Base-by-base conservation (phyloP, 2,888 invertebrate species). In the Himalopsyche anomala region DNA sequence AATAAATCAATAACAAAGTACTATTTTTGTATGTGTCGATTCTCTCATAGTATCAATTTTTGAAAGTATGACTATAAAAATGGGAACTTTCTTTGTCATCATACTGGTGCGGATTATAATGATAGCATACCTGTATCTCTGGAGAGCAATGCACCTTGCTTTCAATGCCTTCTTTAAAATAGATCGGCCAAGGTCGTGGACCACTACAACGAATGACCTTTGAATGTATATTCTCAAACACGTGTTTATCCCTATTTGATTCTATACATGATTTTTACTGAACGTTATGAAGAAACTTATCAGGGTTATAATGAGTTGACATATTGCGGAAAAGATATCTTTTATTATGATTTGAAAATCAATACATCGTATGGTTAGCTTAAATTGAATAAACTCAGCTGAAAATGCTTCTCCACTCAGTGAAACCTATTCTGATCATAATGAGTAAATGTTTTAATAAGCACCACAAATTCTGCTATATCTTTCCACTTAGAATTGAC, bases 171-270 rank as follows among this genome's bases (percentile, higher is more conserved):
- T 19, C 62, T 62, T 62, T 62, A 19, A 19, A 19, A 62, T 62
- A 62, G 62, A 62, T 62, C 62, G 62, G 62, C 62, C 62, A 62
- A 62, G 62, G 62, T 62, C 19, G 62, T 62, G 62, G 62, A 19
- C 6, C 9, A 62, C 11, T 28, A 17, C 2, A 45, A 45, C 9
- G 9, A 45, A 5, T 19, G 56, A 56, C 56, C 55, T 56, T 56
- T 56, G 17, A n/a, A n/a, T 56, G 2, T 5, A 45, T 45, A 56
- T 62, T n/a, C 19, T 2, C 2, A 62, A 8, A 5, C 62, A 62
- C 8, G 28, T 62, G 19, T 28, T 28, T 62, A 19, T 15, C 19
- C 28, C 8, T 6, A 19, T 62, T 62, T 62, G n/a, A 56, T 6
- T 62, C 4, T 9, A 28, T 19, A 19, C 19, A 11, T 19, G 62